These are phyloP conservation scores for Hyphantria cunea DNA, from an alignment of 1,140 invertebrate species.

Conservation along the genomic window DNA sequence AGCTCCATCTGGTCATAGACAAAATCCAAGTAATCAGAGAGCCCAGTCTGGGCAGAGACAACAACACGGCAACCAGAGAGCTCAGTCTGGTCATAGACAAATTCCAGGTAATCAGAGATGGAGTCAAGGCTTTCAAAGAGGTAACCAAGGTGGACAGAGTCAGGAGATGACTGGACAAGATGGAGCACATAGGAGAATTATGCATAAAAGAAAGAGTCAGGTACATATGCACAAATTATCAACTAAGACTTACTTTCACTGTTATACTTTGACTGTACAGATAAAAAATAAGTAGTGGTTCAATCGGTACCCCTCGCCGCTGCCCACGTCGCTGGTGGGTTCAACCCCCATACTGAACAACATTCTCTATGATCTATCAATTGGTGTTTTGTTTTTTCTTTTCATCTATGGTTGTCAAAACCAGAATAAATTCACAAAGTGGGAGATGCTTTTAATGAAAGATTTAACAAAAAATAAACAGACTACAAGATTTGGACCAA, in stretches of 20 bases:
- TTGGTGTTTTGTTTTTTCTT: too few species aligned
- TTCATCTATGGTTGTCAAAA: too few species aligned
- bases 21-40: not conserved
- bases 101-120: not conserved
- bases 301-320: too few species aligned
- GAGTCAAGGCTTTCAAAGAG: slow-evolving; percentile 10
- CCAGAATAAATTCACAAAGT: too few species aligned
- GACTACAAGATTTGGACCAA: too few species aligned
- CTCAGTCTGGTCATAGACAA: not conserved
- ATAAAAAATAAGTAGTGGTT: too few species aligned
- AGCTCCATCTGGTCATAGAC: not conserved
- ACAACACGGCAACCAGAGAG: slow-evolving; percentile 2
- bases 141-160: slow-evolving; percentile 2
- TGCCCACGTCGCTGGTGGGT: too few species aligned
- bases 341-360: too few species aligned
- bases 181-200: slow-evolving; percentile 61
- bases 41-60: not conserved
- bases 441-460: too few species aligned
- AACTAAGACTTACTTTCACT: not conserved
- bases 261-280: not conserved
- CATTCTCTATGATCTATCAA: too few species aligned
- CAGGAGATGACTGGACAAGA: slow-evolving; percentile 25
- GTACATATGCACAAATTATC: slow-evolving; percentile 30
- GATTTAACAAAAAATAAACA: too few species aligned
- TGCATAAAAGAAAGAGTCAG: slow-evolving; percentile 64